Percentiles rank a stretch among this genome's conserved stretches.
Conservation (phyloP, 2,113 vertebrate genomes). For the Phodopus roborovskii region DNA sequence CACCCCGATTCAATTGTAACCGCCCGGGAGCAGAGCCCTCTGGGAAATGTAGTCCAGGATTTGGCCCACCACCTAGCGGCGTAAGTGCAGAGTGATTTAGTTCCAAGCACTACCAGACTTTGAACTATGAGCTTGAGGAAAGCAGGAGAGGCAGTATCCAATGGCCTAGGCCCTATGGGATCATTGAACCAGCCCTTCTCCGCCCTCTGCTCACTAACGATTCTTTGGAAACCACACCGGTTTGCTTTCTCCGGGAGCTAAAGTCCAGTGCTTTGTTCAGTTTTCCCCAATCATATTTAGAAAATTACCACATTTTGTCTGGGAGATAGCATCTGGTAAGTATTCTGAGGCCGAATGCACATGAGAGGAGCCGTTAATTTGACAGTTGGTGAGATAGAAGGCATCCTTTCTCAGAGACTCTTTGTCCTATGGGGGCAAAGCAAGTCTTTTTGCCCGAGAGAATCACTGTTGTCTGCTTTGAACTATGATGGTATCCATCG, state of each 20-base stretch:
- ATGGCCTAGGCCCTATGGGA: not conserved
- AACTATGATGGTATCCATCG: not conserved
- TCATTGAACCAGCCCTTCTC: not conserved
- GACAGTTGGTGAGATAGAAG: constrained; percentile 6
- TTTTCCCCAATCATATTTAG: not conserved
- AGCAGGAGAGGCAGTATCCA: not conserved
- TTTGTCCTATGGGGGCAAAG: not conserved
- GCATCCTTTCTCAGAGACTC: not conserved
- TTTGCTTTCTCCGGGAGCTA: not conserved
- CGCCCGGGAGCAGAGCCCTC: not conserved
- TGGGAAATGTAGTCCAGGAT: constrained; percentile 78
- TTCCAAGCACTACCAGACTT: no score
- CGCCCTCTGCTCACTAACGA: not conserved
- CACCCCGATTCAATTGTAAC: not conserved
- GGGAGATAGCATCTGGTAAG: not conserved
- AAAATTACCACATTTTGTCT: constrained; percentile 24
- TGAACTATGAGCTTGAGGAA: no score
- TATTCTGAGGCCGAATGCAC: not conserved
- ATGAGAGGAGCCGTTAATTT: not conserved
- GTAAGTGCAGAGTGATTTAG: rapidly evolving
- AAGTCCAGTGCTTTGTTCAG: not conserved
- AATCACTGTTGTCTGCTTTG: constrained; percentile 1
- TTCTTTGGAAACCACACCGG: not conserved
- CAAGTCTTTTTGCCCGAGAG: no score
- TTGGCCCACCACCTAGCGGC: rapidly evolving